Conservation (phyloP, 2,797 vertebrate genomes). For the Rhinoraja longicauda region DNA sequence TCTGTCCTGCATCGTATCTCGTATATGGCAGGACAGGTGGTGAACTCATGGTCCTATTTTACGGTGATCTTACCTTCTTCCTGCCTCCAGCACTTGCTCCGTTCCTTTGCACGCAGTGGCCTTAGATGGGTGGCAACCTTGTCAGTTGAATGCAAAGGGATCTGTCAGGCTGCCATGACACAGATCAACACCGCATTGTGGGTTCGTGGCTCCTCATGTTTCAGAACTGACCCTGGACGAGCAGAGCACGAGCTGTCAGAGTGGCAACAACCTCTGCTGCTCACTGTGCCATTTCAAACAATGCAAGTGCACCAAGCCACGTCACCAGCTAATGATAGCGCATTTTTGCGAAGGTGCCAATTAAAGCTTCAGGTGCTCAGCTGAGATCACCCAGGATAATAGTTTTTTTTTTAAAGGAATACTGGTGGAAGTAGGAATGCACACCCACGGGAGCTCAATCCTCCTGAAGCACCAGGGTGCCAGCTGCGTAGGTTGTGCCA, state of each 20-base stretch:
- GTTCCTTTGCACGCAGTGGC: background rate
- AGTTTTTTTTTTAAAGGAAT: background rate
- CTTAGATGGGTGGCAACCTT: background rate
- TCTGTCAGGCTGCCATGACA: background rate
- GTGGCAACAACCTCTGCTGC: background rate
- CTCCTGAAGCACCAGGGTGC: background rate
- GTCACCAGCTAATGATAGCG: constrained; percentile 18
- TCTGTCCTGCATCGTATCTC: too few relatives aligned
- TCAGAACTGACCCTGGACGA: background rate
- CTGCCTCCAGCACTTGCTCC: too few relatives aligned
- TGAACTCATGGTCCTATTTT: too few relatives aligned
- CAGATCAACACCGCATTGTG: background rate
- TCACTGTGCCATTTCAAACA: background rate
- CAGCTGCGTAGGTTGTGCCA: background rate
- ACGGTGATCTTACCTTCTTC: too few relatives aligned
- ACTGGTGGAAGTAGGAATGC: background rate
- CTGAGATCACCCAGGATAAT: background rate
- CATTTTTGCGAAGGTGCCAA: background rate
- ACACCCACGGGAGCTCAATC: background rate
- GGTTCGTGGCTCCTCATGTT: background rate
- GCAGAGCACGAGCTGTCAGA: background rate
- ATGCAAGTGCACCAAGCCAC: background rate
- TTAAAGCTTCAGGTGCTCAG: background rate
- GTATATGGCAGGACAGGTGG: too few relatives aligned
- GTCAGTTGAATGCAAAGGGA: background rate